These are phyloP conservation scores for Cryptoblepharus egeriae DNA, from an alignment of 2,797 vertebrate species.

Conservation along the genomic window DNA sequence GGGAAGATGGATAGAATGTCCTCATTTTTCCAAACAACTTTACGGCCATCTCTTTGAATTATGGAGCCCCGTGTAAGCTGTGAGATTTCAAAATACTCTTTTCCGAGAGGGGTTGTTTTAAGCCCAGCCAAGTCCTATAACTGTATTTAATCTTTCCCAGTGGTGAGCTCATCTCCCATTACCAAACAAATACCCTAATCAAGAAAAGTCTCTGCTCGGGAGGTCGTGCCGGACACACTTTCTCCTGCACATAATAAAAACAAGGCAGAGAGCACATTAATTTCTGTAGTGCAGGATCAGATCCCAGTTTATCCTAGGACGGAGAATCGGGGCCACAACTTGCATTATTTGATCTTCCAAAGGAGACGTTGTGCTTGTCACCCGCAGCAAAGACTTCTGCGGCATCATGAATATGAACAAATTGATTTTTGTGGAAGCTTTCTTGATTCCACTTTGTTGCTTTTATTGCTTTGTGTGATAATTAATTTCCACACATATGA, in stretches of 20 bases:
- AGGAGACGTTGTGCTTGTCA: too few species aligned
- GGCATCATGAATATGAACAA: neutral
- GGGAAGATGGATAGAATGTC: neutral
- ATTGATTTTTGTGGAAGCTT: neutral
- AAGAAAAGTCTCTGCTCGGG: constrained; percentile 55
- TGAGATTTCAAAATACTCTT: constrained; percentile 64
- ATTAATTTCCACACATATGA: too few species aligned
- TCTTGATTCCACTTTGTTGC: too few species aligned
- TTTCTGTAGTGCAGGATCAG: neutral
- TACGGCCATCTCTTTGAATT: constrained; percentile 63
- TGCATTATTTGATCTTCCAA: neutral
- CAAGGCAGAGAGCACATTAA: constrained; percentile 10
- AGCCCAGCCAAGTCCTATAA: constrained; percentile 67
- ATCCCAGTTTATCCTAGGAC: neutral
- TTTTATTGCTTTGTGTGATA: too few species aligned
- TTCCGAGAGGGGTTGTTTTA: constrained; percentile 65
- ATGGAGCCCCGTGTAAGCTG: constrained; percentile 60
- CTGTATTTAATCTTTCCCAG: constrained; percentile 71
- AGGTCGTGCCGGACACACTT: constrained; percentile 37
- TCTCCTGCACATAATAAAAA: constrained; percentile 36
- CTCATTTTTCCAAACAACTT: constrained; percentile 54
- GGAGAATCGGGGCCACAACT: neutral
- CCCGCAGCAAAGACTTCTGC: neutral
- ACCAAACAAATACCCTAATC: constrained; percentile 57
- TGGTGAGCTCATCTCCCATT: constrained; percentile 71